phyloP scores from a whole-genome alignment of 2,113 vertebrate species.

The Trematocara stigmaticum region DNA sequence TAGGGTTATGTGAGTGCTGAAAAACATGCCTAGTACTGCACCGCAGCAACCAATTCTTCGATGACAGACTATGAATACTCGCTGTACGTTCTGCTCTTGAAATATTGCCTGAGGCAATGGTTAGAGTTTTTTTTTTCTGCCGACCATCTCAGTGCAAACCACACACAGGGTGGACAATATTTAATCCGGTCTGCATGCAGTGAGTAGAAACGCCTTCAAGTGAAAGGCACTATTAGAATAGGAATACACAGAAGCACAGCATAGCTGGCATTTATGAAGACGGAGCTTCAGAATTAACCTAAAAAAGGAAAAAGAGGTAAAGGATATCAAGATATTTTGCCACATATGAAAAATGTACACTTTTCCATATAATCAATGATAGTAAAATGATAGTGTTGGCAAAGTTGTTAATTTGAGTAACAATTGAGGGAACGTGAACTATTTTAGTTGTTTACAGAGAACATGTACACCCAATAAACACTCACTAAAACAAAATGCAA shows the following conservation, averaged over 20 bases:
- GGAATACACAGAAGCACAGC: background rate
- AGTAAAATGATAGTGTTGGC: background rate
- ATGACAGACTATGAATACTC: constrained; percentile 40
- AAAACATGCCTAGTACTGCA: constrained; percentile 24
- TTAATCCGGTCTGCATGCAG: background rate
- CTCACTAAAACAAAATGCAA: background rate
- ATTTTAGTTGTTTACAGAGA: background rate
- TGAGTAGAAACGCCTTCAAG: background rate
- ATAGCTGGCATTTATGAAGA: background rate
- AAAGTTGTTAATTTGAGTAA: background rate
- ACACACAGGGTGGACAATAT: constrained; percentile 27
- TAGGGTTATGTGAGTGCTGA: constrained; percentile 32
- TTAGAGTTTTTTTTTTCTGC: background rate
- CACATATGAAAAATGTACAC: background rate
- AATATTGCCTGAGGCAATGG: background rate
- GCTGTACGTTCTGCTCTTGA: background rate
- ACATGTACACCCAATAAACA: background rate
- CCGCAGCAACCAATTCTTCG: constrained; percentile 26
- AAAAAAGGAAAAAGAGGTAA: background rate
- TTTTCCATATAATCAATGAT: background rate
- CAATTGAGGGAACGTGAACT: background rate
- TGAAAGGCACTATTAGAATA: constrained; percentile 4
- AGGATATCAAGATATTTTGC: background rate
- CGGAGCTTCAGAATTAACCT: background rate
- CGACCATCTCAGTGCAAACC: constrained; percentile 24